Conservation (phyloP, 2,888 invertebrate genomes). For the Nysson spinosus region DNA sequence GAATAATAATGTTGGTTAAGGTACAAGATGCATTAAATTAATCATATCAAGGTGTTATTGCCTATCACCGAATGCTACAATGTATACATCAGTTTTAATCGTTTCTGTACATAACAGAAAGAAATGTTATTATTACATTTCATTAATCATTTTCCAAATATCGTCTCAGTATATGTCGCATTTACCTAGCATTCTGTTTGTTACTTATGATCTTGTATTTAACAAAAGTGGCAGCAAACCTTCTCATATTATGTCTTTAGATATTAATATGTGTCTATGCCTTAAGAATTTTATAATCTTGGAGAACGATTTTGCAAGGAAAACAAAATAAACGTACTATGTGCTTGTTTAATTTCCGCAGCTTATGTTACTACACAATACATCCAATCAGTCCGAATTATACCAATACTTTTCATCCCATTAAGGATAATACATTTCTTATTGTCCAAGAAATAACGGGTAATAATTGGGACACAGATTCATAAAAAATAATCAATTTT, state of each 20-base stretch:
- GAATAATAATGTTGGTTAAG: slow-evolving; percentile 37
- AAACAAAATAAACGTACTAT: slow-evolving; percentile 57
- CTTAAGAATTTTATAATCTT: slow-evolving; percentile 56
- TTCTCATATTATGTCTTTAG: slow-evolving; percentile 25
- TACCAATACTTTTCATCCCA: too few species aligned
- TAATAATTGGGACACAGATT: too few species aligned
- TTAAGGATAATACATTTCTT: too few species aligned
- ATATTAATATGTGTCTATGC: slow-evolving; percentile 35
- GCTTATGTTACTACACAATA: slow-evolving; percentile 35
- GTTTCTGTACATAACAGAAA: slow-evolving; percentile 14
- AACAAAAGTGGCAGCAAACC: slow-evolving; percentile 18
- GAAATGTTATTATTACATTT: too few species aligned
- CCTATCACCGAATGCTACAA: slow-evolving; percentile 24
- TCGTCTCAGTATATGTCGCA: slow-evolving; percentile 33
- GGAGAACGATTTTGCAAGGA: slow-evolving; percentile 47
- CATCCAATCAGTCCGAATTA: too few species aligned
- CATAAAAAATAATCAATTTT: too few species aligned
- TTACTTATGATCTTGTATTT: slow-evolving; percentile 41
- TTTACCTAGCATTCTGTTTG: slow-evolving; percentile 34
- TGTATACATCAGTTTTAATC: slow-evolving; percentile 22
- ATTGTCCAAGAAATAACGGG: too few species aligned
- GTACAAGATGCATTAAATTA: slow-evolving; percentile 37
- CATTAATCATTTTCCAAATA: slow-evolving; percentile 37
- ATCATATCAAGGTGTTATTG: slow-evolving; percentile 56
- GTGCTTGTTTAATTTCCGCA: slow-evolving; percentile 52